Conservation (phyloP, 2,888 invertebrate species). For the Cephus rjabovi region DNA sequence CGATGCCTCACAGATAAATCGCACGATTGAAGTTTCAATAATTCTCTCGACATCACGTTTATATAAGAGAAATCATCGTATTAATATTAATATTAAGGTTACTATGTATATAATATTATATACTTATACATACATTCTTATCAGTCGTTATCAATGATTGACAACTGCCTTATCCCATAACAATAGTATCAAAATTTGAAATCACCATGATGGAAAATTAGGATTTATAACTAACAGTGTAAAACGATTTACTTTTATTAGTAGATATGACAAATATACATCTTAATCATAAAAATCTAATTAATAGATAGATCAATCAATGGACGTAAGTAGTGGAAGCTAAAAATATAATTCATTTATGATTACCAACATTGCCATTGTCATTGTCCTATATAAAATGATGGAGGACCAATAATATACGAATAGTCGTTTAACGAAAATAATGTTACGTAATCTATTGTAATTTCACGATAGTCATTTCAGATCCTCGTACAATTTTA, state of each 20-base stretch:
- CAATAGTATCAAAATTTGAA: too few species aligned
- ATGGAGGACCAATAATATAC: not conserved
- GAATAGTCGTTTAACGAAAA: not conserved
- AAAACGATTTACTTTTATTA: too few species aligned
- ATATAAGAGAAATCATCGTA: too few species aligned
- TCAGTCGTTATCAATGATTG: not conserved
- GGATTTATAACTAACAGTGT: too few species aligned
- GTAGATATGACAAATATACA: too few species aligned
- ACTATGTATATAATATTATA: not conserved
- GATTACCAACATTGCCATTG: not conserved
- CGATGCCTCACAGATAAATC: conserved; percentile 27
- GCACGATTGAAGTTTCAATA: conserved; percentile 35
- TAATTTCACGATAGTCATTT: not conserved
- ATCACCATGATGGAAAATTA: too few species aligned
- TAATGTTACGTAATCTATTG: not conserved
- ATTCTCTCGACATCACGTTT: too few species aligned
- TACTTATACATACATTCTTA: not conserved
- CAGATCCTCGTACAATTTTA: too few species aligned
- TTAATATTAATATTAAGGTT: too few species aligned
- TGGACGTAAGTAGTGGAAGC: not conserved
- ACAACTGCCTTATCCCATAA: too few species aligned
- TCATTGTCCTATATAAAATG: not conserved
- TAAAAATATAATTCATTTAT: not conserved
- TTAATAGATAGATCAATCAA: not conserved
- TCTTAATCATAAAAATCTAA: not conserved